Evolutionary conservation across 2,888 invertebrate species (phyloP), one percentile per base, ranked within the genome.

Genomic region (Morpho helenor): DNA sequence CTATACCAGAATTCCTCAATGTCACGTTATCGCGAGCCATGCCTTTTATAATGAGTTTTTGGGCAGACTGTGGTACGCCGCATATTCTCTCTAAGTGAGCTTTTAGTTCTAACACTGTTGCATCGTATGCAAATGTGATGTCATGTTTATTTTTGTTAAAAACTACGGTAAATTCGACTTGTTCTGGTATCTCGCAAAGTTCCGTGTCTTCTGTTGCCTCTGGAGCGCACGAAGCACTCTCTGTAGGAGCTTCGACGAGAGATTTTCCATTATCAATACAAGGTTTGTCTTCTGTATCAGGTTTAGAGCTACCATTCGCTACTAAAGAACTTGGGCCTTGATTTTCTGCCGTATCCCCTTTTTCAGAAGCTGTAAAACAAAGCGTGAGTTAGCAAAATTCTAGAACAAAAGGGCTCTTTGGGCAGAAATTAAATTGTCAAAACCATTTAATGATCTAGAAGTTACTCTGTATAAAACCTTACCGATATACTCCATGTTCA

Each of bases 11-110:
- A 77, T 94, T 94, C 74, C 94, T 91, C 69, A 98, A 88, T 46
- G 96, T 96, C 84, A 94, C 93, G 70, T 94, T 94, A 84, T 97
- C 96, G 82, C 95, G 95, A 53, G 96, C 95, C 87, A 96, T 92
- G 66, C 97, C 97, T 92, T 96, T 97, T 71, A 94, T 95, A 93
- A 97, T 96, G 58, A 97, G 92, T 90, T 97, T 97, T 79, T 97
- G 97, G 92, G 97, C 95, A 41, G 94, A 93, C 76, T 95, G 93
- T 62, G 96, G 96, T 65, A 97, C 96, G 82, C 96, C 94, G 83
- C 96, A 95, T 79, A 96, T 93, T 77, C 93, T 93, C 81, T 96
- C 94, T 76, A 97, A 88, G 80, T 96, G 94, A 63, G 93, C 92
- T 83, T 97, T 97, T 69, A 97, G 91, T 69, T 95, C 94, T 64